Percentiles rank a stretch among this genome's conserved stretches.
Evolutionary conservation across 2,888 invertebrate species (phyloP).

Genomic region (Crepidodera aurea): DNA sequence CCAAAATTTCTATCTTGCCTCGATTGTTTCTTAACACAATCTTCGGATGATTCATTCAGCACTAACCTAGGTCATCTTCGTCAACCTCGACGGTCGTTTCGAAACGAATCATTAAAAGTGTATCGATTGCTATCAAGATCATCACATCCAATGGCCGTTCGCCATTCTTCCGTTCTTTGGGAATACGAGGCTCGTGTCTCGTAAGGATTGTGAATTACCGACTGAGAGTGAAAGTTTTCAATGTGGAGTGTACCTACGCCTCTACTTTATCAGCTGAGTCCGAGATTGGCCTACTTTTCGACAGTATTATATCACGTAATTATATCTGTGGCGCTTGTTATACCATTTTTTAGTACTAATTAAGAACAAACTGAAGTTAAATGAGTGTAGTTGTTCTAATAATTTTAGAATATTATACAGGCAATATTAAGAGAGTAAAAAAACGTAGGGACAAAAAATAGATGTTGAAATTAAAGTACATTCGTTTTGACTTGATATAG

Average conservation of each 20-base stretch:
- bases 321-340: slow-evolving; percentile 19
- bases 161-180: background rate
- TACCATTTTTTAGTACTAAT: background rate
- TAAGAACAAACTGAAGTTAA: background rate
- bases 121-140: slow-evolving; percentile 16
- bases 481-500: too few species aligned
- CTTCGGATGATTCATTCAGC: slow-evolving; percentile 11
- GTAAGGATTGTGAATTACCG: slow-evolving; percentile 21
- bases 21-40: background rate
- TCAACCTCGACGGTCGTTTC: background rate
- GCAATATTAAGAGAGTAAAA: too few species aligned
- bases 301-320: slow-evolving; percentile 21
- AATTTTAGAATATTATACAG: too few species aligned
- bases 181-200: background rate
- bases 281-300: slow-evolving; percentile 34
- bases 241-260: slow-evolving; percentile 19
- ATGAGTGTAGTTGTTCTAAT: too few species aligned
- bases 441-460: too few species aligned
- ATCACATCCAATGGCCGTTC: background rate
- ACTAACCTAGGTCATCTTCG: slow-evolving; percentile 31
- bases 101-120: slow-evolving; percentile 12
- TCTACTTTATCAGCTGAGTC: slow-evolving; percentile 22
- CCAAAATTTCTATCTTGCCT: too few species aligned
- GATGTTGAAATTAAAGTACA: too few species aligned
- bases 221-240: slow-evolving; percentile 36